Percentiles rank a stretch among this genome's conserved stretches.
Evolutionary conservation across 2,888 invertebrate genomes (phyloP).

Genomic region (Incurvaria masculella): DNA sequence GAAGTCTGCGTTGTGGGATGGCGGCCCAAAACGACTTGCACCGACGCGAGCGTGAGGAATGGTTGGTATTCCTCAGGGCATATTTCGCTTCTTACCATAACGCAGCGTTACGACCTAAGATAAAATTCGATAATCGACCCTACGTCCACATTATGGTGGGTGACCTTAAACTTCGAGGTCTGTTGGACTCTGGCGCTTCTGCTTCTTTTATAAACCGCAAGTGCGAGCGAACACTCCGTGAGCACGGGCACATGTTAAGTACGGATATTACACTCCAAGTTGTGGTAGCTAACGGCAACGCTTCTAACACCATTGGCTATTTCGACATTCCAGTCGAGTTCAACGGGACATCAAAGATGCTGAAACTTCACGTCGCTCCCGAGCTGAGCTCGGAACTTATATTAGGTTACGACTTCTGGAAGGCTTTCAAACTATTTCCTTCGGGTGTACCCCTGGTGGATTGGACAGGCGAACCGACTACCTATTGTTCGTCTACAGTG

Average conservation of each 20-base stretch:
- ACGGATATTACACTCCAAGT: not conserved
- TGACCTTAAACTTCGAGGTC: too few relatives aligned
- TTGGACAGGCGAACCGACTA: not conserved
- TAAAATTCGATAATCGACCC: too few relatives aligned
- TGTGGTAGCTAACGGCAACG: not conserved
- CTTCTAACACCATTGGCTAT: not conserved
- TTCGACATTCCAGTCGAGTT: not conserved
- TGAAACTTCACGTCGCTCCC: not conserved
- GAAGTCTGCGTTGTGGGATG: too few relatives aligned
- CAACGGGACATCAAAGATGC: not conserved
- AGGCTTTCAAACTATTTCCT: not conserved
- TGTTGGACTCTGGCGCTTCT: not conserved
- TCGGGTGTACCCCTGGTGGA: not conserved
- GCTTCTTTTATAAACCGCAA: not conserved
- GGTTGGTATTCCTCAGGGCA: too few relatives aligned
- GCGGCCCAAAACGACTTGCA: too few relatives aligned
- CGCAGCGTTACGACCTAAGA: too few relatives aligned
- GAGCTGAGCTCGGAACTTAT: not conserved
- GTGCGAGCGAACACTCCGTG: not conserved
- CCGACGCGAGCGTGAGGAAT: too few relatives aligned
- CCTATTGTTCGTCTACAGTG: not conserved
- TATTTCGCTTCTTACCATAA: too few relatives aligned
- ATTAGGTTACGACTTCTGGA: not conserved
- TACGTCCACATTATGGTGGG: too few relatives aligned
- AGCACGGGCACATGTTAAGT: not conserved